Conservation (phyloP, 2,113 vertebrate genomes). For the Marmota monax region DNA sequence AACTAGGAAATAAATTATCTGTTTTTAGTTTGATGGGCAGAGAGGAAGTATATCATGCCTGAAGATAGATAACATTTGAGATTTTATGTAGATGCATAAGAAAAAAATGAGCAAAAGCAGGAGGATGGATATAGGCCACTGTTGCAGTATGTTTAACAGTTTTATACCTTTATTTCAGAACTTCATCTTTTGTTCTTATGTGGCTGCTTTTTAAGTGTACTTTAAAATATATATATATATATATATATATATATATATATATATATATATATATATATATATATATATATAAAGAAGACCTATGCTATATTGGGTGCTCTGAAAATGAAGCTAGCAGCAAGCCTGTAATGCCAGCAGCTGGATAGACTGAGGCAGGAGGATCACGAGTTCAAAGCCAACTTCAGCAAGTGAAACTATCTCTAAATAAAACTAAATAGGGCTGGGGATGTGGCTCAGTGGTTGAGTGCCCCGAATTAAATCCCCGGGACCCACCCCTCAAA, state of each 20-base stretch:
- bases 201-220: background rate
- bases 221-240: too few relatives aligned
- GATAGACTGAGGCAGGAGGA: too few relatives aligned
- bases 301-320: background rate
- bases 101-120: background rate
- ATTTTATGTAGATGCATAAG: background rate
- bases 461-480: too few relatives aligned
- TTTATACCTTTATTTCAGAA: background rate
- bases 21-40: background rate
- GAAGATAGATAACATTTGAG: background rate
- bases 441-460: too few relatives aligned
- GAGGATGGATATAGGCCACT: background rate
- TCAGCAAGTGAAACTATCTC: too few relatives aligned
- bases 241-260: too few relatives aligned
- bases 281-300: too few relatives aligned
- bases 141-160: background rate
- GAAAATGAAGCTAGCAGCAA: background rate
- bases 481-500: too few relatives aligned
- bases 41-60: background rate
- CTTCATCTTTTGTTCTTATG: background rate
- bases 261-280: too few relatives aligned
- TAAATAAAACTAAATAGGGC: too few relatives aligned
- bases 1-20: background rate
- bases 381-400: too few relatives aligned
- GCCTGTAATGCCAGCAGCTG: too few relatives aligned